These are phyloP conservation scores for Erinaceus europaeus DNA, from an alignment of 2,113 vertebrate genomes.

Conservation along the genomic window DNA sequence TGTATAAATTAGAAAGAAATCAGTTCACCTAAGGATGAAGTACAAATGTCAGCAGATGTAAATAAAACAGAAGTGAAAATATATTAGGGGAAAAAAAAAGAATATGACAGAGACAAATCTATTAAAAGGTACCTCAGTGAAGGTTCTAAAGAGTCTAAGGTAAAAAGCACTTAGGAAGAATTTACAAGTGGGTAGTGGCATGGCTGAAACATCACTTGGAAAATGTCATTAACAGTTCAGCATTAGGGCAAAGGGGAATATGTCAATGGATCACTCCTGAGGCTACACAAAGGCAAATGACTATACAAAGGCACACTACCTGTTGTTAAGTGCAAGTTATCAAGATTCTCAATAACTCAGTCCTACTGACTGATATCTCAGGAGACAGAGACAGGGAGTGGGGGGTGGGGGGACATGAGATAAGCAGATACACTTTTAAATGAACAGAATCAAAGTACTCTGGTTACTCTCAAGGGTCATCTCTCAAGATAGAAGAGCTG, in stretches of 20 bases:
- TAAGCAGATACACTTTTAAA: neutral
- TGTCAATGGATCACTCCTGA: neutral
- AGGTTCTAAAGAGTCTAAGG: neutral
- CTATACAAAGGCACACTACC: neutral
- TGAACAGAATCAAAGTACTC: slow-evolving; percentile 29
- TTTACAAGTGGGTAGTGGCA: neutral
- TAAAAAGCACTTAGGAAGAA: neutral
- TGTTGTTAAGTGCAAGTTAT: neutral
- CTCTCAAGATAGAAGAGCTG: slow-evolving; percentile 52
- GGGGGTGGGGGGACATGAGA: neutral
- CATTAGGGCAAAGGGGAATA: neutral
- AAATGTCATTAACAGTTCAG: neutral
- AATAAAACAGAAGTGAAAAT: neutral
- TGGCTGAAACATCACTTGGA: neutral
- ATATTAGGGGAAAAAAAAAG: neutral
- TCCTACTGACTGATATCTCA: neutral
- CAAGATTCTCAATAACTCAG: neutral
- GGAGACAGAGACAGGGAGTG: neutral
- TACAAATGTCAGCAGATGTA: neutral
- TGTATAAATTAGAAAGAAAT: neutral
- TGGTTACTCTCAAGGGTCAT: slow-evolving; percentile 40
- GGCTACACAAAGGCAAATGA: neutral
- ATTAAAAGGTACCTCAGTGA: neutral
- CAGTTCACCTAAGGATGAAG: neutral
- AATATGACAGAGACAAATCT: neutral